Base-by-base conservation (phyloP, 2,888 invertebrate genomes). In the Diaphora mendica region DNA sequence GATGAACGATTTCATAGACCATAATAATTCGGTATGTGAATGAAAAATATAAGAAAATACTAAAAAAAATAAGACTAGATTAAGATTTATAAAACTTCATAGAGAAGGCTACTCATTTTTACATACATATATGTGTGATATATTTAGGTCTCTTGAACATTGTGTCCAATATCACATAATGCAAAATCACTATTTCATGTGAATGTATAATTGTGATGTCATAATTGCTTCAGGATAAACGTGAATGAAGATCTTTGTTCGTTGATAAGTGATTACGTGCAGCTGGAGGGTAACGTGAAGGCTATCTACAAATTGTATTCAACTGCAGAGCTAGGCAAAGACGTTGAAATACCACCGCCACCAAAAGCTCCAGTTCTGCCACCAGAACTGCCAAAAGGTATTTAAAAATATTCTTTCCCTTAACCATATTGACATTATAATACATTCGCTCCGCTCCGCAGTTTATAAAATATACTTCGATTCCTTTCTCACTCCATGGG, bases 361-460 rank as follows among this genome's bases (percentile, higher is more conserved):
- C 95, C 95, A 0, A 51, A 84, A 0, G 81, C 89, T 0, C 88
- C 90, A 0, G 91, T 95, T 0, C 91, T 85, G 74, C 95, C 95
- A 20, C 95, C 95, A 0, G 90, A 93, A 74, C 64, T 95, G 48
- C 87, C 91, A 23, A 92, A 89, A 91, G 95, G 95, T 95, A 83
- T 42, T 26, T 44, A 13, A 44, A 66, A 44, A 55, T 23, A 68
- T 51, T 20, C 33, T 15, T 39, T 23, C 20, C 17, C 30, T 23
- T 35, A 62, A 26, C 59, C 17, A 7, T 17, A 30, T 62, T 62
- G 55, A 59, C n/a, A 26, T n/a, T 59, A 26, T 26, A 26, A 59
- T 26, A 26, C 3, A n/a, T 7, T 44, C 5, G 15, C 15, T 44
- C 15, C 44, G 11, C 39, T 11, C 39, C 11, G 5, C 48, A 48